Evolutionary conservation across 2,797 vertebrate species (phyloP), one percentile per base, ranked within the genome.

Genomic region (Melanotaenia pygmaea): DNA sequence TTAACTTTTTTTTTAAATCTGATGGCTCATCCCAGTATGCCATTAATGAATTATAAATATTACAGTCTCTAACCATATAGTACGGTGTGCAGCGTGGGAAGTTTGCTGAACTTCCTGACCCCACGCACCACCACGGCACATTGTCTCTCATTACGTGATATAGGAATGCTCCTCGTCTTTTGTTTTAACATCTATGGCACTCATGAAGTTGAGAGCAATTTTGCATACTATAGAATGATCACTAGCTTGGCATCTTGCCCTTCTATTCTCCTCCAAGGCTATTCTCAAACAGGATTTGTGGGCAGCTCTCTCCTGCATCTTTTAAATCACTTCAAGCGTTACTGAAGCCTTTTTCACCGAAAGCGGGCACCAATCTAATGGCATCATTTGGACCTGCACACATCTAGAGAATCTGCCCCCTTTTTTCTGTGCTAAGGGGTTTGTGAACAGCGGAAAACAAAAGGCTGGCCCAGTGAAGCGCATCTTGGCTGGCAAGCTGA

Each of bases 251-350:
- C 91, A 91, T 78, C 81, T 81, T 87, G 88, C 88, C 87, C 82
- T 77, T 63, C 87, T 66, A 87, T 89, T 92, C 88, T 91, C 70
- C 75, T 80, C 77, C 70, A 28, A 78, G 67, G 74, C 90, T 90
- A 67, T 83, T 85, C 83, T 80, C 80, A 85, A 92, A 89, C 83
- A 87, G 91, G 91, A 92, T 92, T 93, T 92, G 91, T 80, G 72
- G 83, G 78, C 86, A 54, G 84, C 87, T 81, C 91, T 86, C 78
- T 76, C 79, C 82, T 87, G 77, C 83, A 85, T 90, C 86, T 91
- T 90, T 92, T 91, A 92, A 94, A 94, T 92, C 90, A 92, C 90
- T 93, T 91, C 81, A 92, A 92, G 91, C 81, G 53, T 85, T 74
- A 73, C 88, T 86, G 87, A 91, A 92, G 84, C 79, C 72, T 89